Evolutionary conservation across 2,797 vertebrate species (phyloP).

Genomic region (Bovichtus variegatus): DNA sequence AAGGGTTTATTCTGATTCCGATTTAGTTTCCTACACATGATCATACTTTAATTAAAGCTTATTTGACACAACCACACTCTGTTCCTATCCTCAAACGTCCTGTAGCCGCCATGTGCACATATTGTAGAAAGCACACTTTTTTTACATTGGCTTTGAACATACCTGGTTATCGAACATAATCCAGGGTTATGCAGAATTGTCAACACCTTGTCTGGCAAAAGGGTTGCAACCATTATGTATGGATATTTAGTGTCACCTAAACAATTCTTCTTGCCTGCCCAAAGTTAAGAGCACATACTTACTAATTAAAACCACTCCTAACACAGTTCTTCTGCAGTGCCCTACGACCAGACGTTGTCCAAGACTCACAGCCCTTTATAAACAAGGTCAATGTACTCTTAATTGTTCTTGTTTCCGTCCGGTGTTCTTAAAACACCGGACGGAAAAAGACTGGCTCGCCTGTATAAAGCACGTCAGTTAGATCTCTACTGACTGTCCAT

Average conservation of each 20-base stretch:
- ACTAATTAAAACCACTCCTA: neutral
- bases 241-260: neutral
- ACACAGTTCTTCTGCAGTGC: conserved; percentile 1
- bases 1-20: too few relatives aligned
- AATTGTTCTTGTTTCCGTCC: neutral
- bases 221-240: neutral
- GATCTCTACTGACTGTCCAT: neutral
- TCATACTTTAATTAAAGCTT: neutral
- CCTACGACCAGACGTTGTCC: neutral
- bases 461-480: neutral
- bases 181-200: neutral
- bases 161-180: neutral
- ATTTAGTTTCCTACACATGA: neutral
- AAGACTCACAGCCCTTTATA: neutral
- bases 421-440: too few relatives aligned
- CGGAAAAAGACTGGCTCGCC: neutral
- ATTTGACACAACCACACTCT: neutral
- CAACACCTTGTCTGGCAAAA: neutral
- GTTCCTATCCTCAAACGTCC: neutral
- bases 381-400: neutral
- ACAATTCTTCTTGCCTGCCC: neutral
- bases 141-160: neutral
- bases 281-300: conserved; percentile 5
- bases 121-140: neutral
- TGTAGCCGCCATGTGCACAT: neutral